Base-by-base conservation (phyloP, 2,797 vertebrate species). In the Oreochromis mossambicus region DNA sequence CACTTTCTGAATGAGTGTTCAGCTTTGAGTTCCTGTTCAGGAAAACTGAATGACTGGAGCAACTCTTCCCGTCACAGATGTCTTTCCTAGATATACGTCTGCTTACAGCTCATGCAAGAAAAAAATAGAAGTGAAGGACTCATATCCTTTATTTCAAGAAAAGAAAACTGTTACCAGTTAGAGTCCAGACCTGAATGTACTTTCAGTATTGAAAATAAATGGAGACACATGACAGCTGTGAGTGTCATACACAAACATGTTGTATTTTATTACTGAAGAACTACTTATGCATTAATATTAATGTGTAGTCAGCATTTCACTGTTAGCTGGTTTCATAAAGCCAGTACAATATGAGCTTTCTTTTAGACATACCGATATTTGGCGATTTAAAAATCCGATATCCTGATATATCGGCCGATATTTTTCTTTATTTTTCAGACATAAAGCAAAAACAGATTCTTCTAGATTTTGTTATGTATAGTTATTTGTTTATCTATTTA, bases 1-100 rank as follows among this genome's bases (percentile, higher is more conserved):
- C 83, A 32, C 80, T 90, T 87, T 85, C 29, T 92, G 86, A 94
- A 89, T 91, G 91, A 83, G 38, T 77, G 79, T 75, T 89, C 75
- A 88, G 68, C 56, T 76, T 11, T 19, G 41, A 80, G 70, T 78
- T 90, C 79, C 87, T 83, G 82, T 89, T 85, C 89, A 86, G 89
- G 68, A 91, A 89, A 86, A 54, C 77, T 52, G 82, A 88, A 79
- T 73, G 79, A 83, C 26, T 79, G 26, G 29, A 83, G 52, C 52
- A 90, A 66, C 50, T 79, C 48, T 77, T 9, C 15, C 11, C 12
- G 1, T 77, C 63, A 41, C 63, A 73, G 24, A 73, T 5, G 7
- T 82, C 41, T 82, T 83, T 86, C 81, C 70, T 36, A 29, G 79
- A 79, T 52, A 52, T 41, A 36, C 41, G 19, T 56, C 51, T 85